Conservation (phyloP, 2,888 invertebrate species). For the Phyllotreta cruciferae region DNA sequence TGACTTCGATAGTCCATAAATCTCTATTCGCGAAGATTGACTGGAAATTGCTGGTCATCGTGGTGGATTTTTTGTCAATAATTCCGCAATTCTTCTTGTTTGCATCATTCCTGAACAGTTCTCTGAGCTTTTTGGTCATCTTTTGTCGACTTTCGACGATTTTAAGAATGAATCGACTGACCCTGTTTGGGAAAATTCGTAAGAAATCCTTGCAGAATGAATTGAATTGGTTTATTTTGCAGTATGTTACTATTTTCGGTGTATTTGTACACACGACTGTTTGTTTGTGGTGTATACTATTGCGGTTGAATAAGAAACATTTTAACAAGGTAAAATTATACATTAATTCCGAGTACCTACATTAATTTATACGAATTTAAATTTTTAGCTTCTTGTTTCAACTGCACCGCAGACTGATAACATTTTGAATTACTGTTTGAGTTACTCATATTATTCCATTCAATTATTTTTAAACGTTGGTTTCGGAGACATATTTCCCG, state of each 20-base stretch:
- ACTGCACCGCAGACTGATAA: not conserved
- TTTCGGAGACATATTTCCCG: constrained; percentile 40
- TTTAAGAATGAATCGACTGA: constrained; percentile 60
- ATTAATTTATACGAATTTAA: not conserved
- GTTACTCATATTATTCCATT: constrained; percentile 55
- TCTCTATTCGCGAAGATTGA: constrained; percentile 9
- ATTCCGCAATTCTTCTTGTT: constrained; percentile 26
- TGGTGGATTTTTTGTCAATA: constrained; percentile 35
- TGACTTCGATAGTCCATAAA: constrained; percentile 30
- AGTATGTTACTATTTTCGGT: constrained; percentile 61
- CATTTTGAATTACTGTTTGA: constrained; percentile 30
- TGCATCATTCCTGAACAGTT: constrained; percentile 13
- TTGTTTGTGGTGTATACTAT: constrained; percentile 62
- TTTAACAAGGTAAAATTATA: constrained; percentile 23
- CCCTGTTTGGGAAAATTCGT: constrained; percentile 59
- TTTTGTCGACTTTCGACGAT: constrained; percentile 57
- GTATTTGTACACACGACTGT: constrained; percentile 62
- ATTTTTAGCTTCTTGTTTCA: constrained; percentile 4
- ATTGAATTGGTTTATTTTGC: constrained; percentile 63
- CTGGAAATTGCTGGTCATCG: constrained; percentile 10
- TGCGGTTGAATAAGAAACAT: constrained; percentile 53
- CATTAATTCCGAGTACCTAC: not conserved
- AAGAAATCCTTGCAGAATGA: constrained; percentile 63
- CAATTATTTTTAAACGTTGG: constrained; percentile 55
- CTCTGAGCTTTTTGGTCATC: constrained; percentile 26